Evolutionary conservation across 53 echinoderm and acorn worm genomes (phyloP), one percentile per base, ranked within the genome.

Genomic region (Pentamera pediparva): DNA sequence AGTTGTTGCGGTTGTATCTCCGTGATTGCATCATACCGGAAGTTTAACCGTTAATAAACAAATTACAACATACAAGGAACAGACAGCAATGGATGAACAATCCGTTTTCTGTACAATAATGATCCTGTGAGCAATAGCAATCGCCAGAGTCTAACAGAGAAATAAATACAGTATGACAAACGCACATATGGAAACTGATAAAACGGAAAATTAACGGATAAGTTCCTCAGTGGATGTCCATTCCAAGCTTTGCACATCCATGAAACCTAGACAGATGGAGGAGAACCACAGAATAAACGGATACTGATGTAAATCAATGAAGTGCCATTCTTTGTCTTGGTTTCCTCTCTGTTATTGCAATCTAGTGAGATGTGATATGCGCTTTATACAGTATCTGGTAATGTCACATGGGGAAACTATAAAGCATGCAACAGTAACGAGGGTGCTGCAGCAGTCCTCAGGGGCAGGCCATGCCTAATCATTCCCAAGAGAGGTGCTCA

Each of bases 1-100:
- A 54, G 62, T 32, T 62, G 33, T 62, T 37, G 17, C 37, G 35
- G 62, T 36, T 62, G 62, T 37, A 62, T 62, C 62, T 62, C 62
- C 0, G 6, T 4, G 18, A 37, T 32, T 62, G 62, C 18, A 62
- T 35, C 15, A 37, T 62, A 62, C 34, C 62, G 62, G 37, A 35
- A 36, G 62, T 62, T 34, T 17, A 62, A 36, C 62, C 35, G 35
- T 62, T 62, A 62, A 62, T n/a, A n/a, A n/a, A n/a, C n/a, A n/a
- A n/a, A n/a, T n/a, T n/a, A n/a, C n/a, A 62, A 62, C 37, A 21
- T 35, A 62, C 33, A 62, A 35, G 3, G 37, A 62, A 62, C 19
- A 37, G 37, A 37, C 7, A 62, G 18, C 35, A 59, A 59, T 29
- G 59, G 32, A 59, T 26, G 59, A 29, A 30, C 29, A 26, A 59